phyloP scores from a whole-genome alignment of 64 coral and sea anemone genomes.

The Montipora efflorescens region DNA sequence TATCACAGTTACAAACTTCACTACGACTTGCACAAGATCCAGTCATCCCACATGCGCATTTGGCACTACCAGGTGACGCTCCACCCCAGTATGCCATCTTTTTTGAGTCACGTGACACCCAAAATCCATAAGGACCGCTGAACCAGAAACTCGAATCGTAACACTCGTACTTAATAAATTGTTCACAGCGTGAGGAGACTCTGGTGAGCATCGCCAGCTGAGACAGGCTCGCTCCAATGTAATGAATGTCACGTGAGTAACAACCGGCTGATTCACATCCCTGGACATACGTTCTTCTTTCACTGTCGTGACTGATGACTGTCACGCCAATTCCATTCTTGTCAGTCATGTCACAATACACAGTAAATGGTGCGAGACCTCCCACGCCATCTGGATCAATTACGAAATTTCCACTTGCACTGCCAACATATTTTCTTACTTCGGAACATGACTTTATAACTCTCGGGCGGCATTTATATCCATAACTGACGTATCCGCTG shows the following conservation, averaged over 20 bases:
- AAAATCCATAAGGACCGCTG: not conserved
- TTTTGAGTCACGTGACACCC: constrained; percentile 11
- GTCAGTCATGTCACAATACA: constrained; percentile 14
- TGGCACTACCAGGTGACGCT: not conserved
- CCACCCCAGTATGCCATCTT: constrained; percentile 22
- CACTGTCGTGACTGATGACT: constrained; percentile 36
- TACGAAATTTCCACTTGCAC: not conserved
- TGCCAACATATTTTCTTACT: not conserved
- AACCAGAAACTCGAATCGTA: not conserved
- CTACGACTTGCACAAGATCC: not conserved
- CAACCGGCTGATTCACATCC: not conserved
- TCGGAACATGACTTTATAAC: not conserved
- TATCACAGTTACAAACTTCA: not conserved
- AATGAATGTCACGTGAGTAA: constrained; percentile 22
- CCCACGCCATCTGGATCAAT: constrained; percentile 12
- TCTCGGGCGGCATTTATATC: not conserved
- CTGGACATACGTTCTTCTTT: not conserved
- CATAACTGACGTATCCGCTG: not conserved
- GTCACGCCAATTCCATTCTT: constrained; percentile 32
- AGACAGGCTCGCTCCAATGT: constrained; percentile 5
- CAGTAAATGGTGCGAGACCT: not conserved
- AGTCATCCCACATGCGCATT: constrained; percentile 13
- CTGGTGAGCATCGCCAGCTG: constrained; percentile 1
- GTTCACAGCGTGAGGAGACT: constrained; percentile 23
- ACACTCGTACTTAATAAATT: constrained; percentile 26